Evolutionary conservation across 1,140 invertebrate species (phyloP).

Genomic region (Goniozus legneri): DNA sequence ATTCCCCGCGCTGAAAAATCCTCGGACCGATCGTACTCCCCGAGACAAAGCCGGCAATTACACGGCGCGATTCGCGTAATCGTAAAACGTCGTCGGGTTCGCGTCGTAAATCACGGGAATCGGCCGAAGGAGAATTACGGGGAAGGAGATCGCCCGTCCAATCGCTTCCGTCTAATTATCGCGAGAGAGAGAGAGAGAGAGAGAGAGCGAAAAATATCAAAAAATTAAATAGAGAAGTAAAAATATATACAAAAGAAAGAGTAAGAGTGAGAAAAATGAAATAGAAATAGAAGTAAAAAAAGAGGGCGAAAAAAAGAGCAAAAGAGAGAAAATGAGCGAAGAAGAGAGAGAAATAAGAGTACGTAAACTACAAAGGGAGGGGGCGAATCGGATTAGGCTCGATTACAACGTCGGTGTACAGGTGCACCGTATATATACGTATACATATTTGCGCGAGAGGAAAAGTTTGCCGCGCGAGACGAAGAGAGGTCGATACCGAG

Average conservation of each 20-base stretch:
- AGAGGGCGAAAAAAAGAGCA: slow-evolving; percentile 15
- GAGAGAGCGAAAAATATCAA: slow-evolving; percentile 2
- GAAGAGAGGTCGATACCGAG: neutral
- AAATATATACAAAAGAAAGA: slow-evolving; percentile 19
- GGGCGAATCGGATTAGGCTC: too few species aligned
- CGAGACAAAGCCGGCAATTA: slow-evolving; percentile 33
- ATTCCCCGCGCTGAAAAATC: slow-evolving; percentile 20
- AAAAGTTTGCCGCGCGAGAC: too few species aligned
- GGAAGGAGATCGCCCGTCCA: slow-evolving; percentile 13
- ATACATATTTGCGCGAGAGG: too few species aligned
- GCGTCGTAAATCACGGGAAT: slow-evolving; percentile 35
- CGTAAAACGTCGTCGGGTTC: slow-evolving; percentile 35
- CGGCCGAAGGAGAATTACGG: slow-evolving; percentile 11
- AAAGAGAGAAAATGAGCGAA: slow-evolving; percentile 6
- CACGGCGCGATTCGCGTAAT: slow-evolving; percentile 42
- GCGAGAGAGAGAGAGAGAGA: slow-evolving; percentile 9
- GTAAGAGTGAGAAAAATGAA: slow-evolving; percentile 14
- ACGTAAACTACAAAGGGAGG: too few species aligned
- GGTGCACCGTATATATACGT: too few species aligned
- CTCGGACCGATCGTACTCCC: slow-evolving; percentile 22
- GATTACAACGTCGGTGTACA: too few species aligned
- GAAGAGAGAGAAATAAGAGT: slow-evolving; percentile 4
- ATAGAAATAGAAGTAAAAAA: slow-evolving; percentile 7
- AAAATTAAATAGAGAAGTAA: too few species aligned
- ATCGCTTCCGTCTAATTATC: slow-evolving; percentile 19